Evolutionary conservation across 2,113 vertebrate genomes (phyloP).

Genomic region (Triplophysa tibetana): DNA sequence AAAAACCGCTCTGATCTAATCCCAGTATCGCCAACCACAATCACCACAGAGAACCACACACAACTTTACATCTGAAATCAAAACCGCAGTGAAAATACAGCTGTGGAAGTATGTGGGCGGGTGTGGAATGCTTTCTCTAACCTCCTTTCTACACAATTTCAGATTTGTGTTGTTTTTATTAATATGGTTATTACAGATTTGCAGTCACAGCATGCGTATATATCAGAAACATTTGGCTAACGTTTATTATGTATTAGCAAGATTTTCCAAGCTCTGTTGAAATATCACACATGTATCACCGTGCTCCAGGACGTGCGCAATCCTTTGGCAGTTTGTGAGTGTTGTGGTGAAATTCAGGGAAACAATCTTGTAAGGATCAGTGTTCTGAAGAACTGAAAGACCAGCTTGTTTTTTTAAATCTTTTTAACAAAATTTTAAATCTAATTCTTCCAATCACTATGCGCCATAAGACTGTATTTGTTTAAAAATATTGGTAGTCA

Average conservation of each 20-base stretch:
- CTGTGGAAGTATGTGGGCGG: slow-evolving; percentile 11
- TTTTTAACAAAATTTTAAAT: no score
- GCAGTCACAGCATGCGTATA: neutral
- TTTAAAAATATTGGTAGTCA: neutral
- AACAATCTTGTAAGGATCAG: neutral
- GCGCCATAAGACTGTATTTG: neutral
- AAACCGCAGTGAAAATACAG: slow-evolving; percentile 26
- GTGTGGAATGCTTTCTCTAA: neutral
- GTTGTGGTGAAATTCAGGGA: neutral
- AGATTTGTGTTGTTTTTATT: slow-evolving; percentile 11
- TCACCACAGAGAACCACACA: neutral
- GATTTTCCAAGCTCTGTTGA: slow-evolving; percentile 27
- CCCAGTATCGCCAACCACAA: slow-evolving; percentile 18
- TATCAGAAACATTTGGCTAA: neutral
- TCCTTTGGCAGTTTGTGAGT: slow-evolving; percentile 8
- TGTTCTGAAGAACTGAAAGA: neutral
- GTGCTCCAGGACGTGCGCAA: slow-evolving; percentile 37
- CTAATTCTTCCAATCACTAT: neutral
- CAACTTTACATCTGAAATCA: slow-evolving; percentile 4
- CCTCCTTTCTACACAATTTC: neutral
- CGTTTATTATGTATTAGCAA: slow-evolving; percentile 10
- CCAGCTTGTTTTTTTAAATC: neutral
- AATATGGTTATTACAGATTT: neutral
- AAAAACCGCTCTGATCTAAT: slow-evolving; percentile 22
- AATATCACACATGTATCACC: slow-evolving; percentile 1